Percentiles rank a stretch among this genome's conserved stretches.
Evolutionary conservation across 1,140 invertebrate genomes (phyloP).

Genomic region (Stegodyphus dumicola): DNA sequence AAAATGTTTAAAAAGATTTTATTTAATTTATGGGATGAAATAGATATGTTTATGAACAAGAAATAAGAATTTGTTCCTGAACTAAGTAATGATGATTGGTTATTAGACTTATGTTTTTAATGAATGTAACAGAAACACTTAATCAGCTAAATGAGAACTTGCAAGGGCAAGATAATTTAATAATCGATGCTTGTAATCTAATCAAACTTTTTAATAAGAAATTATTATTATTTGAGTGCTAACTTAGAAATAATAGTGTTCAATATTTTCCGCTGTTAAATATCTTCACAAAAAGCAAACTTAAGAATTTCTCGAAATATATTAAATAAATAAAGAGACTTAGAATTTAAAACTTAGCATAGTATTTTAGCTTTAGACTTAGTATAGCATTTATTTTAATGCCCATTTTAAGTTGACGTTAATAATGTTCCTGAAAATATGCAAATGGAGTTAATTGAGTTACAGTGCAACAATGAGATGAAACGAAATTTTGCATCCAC

Average conservation of each 20-base stretch:
- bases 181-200: neutral
- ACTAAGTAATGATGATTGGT: conserved; percentile 3
- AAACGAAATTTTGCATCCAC: neutral
- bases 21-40: neutral
- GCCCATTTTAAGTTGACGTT: neutral
- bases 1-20: neutral
- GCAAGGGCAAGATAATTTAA: conserved; percentile 6
- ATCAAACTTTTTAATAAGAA: neutral
- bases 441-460: neutral
- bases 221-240: conserved; percentile 11
- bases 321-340: neutral
- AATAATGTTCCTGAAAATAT: neutral
- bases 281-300: neutral
- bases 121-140: neutral
- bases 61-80: neutral
- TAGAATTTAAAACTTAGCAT: neutral
- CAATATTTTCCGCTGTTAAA: neutral
- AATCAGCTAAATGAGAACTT: neutral
- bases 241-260: neutral
- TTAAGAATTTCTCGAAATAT: neutral
- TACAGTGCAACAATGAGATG: neutral
- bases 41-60: neutral
- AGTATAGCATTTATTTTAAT: neutral
- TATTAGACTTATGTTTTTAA: neutral
- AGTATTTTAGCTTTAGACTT: neutral